Base-by-base conservation (phyloP, 2,797 vertebrate genomes). In the Coendou prehensilis region DNA sequence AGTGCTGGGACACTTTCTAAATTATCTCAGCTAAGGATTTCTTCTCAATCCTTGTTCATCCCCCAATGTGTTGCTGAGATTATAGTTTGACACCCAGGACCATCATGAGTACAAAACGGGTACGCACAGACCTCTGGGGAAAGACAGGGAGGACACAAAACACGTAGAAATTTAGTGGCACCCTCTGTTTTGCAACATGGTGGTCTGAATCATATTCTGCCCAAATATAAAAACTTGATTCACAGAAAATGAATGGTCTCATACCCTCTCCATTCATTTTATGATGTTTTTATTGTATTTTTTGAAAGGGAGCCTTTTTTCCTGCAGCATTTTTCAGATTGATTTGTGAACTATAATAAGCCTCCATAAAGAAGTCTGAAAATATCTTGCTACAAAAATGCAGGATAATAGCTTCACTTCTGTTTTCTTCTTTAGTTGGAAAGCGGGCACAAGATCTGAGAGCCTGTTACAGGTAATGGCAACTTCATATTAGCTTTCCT, bases 401-500 rank as follows among this genome's bases (percentile, higher is more conserved):
- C 61, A 83, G 56, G n/a, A 47, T 96, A 96, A 98, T 95, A 88
- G n/a, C 26, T 96, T 96, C 78, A 57, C 92, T 28, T 15, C 87
- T 83, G 52, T 97, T 98, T 98, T 96, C 96, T 95, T 87, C 75
- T 96, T 30, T 80, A 80, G 11, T 41, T 94, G 80, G 56, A 84
- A 80, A 98, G 80, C 80, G 64, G 71, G 96, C 26, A 18, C 83
- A 95, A 95, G 75, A 95, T 97, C 78, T 75, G 88, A 91, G 86
- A 94, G 71, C 92, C 89, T 95, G 92, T 73, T 76, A 91, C 9
- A 92, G 94, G 98, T 98, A 98, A 98, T 94, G 91, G 92, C 80
- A 97, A 89, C 87, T 97, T 97, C 86, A 41, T 98, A 97, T 96
- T 94, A 81, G 85, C 92, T 98, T 97, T 96, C 97, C 96, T 97